Conservation (phyloP, 1,140 invertebrate species). For the Copidosoma floridanum region DNA sequence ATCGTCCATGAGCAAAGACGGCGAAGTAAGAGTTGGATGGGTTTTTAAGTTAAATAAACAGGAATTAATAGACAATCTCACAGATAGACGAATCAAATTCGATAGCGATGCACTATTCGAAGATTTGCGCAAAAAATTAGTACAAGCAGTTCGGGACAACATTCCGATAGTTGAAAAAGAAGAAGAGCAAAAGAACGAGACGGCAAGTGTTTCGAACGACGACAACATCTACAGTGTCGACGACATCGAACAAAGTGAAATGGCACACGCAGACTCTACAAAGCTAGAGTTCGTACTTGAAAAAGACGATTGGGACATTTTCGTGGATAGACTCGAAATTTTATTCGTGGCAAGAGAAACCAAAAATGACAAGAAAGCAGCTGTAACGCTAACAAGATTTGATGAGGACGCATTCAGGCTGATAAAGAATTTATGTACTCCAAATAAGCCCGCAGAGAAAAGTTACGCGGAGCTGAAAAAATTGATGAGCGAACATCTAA, state of each 20-base stretch:
- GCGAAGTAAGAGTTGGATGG: background rate
- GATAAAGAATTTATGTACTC: too few species aligned
- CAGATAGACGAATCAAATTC: background rate
- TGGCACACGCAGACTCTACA: background rate
- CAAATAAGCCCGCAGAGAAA: too few species aligned
- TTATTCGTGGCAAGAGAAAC: constrained; percentile 13
- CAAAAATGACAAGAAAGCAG: constrained; percentile 9
- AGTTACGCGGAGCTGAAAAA: too few species aligned
- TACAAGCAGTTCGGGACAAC: background rate
- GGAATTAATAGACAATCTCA: background rate
- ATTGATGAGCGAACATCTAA: too few species aligned
- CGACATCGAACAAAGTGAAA: background rate
- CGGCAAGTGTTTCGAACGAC: background rate
- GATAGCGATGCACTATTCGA: background rate
- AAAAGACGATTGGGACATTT: constrained; percentile 21
- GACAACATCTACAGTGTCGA: background rate
- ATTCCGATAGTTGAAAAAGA: background rate
- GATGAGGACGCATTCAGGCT: too few species aligned
- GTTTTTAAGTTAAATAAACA: constrained; percentile 2
- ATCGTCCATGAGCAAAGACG: background rate
- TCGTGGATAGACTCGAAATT: constrained; percentile 14
- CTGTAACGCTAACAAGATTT: too few species aligned
- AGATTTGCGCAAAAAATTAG: background rate
- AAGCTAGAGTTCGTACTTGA: constrained; percentile 11
- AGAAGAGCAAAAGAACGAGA: background rate